Evolutionary conservation across 1,140 invertebrate species (phyloP), one percentile per base, ranked within the genome.

Genomic region (Paracyclopina nana): DNA sequence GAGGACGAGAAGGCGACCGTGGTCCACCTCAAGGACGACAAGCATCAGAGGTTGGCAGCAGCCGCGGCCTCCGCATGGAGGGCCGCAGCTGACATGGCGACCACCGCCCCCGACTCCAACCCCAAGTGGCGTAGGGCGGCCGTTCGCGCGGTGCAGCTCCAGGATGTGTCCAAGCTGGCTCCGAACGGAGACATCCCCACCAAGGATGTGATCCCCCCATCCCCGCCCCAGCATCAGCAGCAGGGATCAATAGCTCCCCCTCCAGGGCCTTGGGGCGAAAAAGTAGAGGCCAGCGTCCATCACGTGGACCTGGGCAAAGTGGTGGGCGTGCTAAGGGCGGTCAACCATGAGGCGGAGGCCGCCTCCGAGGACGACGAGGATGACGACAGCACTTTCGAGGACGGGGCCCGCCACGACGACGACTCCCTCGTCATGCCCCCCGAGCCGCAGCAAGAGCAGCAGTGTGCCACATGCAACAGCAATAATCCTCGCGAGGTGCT

Each of bases 291-390:
- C 42, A 44, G 24, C 14, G 16, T 22, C 12, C 14, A 18, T 12
- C 5, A 18, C 12, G 42, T 44, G 3, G 42, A 44, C 24, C n/a
- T 44, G 16, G 42, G 42, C 16, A 44, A 44, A 44, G 42, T 44
- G 42, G 42, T 44, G 5, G 16, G 42, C 12, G 42, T 44, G n/a
- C 24, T 44, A 6, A 14, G 42, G 9, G 14, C 34, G 5, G 2
- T 12, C 42, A 2, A 12, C 16, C 24, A 25, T 20, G 12, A 14
- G 16, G 2, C 42, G 42, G 12, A 12, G n/a, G 16, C 16, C 5
- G 14, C 16, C 5, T 20, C 14, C 42, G 16, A n/a, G n/a, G 24
- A 44, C 12, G 42, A 20, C 4, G 42, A 2, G 3, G 42, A 44
- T 18, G 42, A 44, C n/a, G 34, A 38, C 14, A 20, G 29, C 29